Evolutionary conservation across 2,113 vertebrate species (phyloP).

Genomic region (Ptychochromis oligacanthus): DNA sequence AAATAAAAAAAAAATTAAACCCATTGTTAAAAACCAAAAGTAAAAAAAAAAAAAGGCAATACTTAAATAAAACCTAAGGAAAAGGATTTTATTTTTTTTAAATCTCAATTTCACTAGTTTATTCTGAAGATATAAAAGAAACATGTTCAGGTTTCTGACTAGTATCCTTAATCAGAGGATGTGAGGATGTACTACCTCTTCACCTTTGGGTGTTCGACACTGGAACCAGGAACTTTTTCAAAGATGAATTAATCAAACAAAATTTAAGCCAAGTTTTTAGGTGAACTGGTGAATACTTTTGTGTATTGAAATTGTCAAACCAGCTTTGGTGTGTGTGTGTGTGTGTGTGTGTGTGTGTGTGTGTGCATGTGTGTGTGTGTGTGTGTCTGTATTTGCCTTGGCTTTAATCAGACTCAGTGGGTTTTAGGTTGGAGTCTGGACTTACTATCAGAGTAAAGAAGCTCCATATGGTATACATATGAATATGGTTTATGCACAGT

Average conservation of each 20-base stretch:
- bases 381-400: no score
- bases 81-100: no score
- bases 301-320: background rate
- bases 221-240: background rate
- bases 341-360: background rate
- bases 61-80: no score
- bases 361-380: background rate
- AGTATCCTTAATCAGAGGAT: background rate
- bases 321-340: background rate
- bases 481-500: rapidly evolving
- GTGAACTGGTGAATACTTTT: rapidly evolving
- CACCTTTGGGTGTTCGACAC: background rate
- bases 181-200: background rate
- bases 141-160: background rate
- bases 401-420: no score
- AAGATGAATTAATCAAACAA: background rate
- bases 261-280: no score
- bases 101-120: no score
- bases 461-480: background rate
- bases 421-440: background rate
- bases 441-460: background rate
- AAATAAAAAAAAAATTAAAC: no score
- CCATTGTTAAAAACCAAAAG: no score
- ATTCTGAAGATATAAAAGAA: no score
- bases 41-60: no score